Base-by-base conservation (phyloP, 2,888 invertebrate species). In the Pristionchus fissidentatus region DNA sequence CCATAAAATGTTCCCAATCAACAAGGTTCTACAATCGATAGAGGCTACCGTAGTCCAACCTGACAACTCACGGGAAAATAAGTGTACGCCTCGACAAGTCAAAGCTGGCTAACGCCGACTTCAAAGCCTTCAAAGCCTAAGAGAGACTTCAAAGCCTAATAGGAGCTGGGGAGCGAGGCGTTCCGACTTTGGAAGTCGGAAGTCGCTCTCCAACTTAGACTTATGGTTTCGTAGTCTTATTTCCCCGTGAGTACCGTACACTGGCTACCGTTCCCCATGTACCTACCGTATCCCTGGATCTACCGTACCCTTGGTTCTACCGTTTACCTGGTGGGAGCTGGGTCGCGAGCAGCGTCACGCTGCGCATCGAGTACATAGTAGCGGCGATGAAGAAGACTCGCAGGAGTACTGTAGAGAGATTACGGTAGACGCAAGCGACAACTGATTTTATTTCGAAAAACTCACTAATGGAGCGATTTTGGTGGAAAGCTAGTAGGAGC, bases 261-360 rank as follows among this genome's bases (percentile, higher is more conserved):
- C 62, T 35, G 3, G 8, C n/a, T n/a, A n/a, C 49, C 10, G 49
- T 49, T 49, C 49, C 10, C 49, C 13, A 49, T 49, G 49, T 10
- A 49, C 19, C 19, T 49, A 49, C 49, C 49, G 49, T 49, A 49
- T 19, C 49, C 49, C 19, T n/a, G 8, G 7, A 29, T 1, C 62
- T 62, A 62, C 62, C 62, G 62, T 57, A 57, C 13, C 55, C n/a
- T 38, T 10, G 3, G 5, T 3, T 66, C 38, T 73, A 43, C 41
- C n/a, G 73, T 73, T 15, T 77, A 87, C 88, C 87, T 62, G 90
- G 87, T 52, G 90, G 90, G 78, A 90, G 82, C 66, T 89, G 89
- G 0, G 90, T 90, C 43, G 84, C 86, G 29, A 88, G 82, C 32
- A 89, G 80, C 0, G 88, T 87, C 22, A 88, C 81, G 3, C 86